These are phyloP conservation scores for Pseudomyrmex dendroicus DNA, from an alignment of 1,140 invertebrate genomes.

Conservation along the genomic window DNA sequence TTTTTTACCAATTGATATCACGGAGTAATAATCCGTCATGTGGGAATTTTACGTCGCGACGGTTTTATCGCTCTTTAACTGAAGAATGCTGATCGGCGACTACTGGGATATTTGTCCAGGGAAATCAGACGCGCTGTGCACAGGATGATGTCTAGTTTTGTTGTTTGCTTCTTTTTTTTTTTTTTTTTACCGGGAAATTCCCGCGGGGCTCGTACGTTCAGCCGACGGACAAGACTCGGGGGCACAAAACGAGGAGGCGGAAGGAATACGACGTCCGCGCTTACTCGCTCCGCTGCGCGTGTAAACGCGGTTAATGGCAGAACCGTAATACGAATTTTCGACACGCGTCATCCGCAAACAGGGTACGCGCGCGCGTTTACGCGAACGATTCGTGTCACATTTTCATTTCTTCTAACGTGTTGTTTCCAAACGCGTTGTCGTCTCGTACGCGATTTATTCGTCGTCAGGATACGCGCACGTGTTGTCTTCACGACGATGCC, in stretches of 20 bases:
- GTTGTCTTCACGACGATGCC: no score
- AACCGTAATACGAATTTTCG: slow-evolving; percentile 70
- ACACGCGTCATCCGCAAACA: slow-evolving; percentile 42
- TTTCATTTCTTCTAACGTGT: background rate
- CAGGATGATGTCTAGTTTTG: background rate
- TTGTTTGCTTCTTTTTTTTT: background rate
- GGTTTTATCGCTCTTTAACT: slow-evolving; percentile 24
- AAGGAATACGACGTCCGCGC: slow-evolving; percentile 60
- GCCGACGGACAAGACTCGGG: slow-evolving; percentile 13
- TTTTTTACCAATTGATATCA: no score
- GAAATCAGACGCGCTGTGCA: slow-evolving; percentile 43
- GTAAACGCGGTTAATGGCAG: slow-evolving; percentile 76
- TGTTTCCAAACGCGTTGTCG: no score
- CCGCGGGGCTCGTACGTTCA: slow-evolving; percentile 29
- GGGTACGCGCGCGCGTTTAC: background rate
- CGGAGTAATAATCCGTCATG: background rate
- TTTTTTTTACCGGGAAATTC: slow-evolving; percentile 2
- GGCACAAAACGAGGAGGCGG: slow-evolving; percentile 47
- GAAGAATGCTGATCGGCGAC: slow-evolving; percentile 14
- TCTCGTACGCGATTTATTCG: no score
- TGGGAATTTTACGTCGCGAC: background rate
- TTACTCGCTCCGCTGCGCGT: slow-evolving; percentile 75
- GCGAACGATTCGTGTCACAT: slow-evolving; percentile 13
- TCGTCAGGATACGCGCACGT: no score
- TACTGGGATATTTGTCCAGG: slow-evolving; percentile 45